A percentile compares a stretch with the other conserved stretches of the same genome.
Conservation (phyloP, 2,797 vertebrate genomes). For the Cuniculus paca region DNA sequence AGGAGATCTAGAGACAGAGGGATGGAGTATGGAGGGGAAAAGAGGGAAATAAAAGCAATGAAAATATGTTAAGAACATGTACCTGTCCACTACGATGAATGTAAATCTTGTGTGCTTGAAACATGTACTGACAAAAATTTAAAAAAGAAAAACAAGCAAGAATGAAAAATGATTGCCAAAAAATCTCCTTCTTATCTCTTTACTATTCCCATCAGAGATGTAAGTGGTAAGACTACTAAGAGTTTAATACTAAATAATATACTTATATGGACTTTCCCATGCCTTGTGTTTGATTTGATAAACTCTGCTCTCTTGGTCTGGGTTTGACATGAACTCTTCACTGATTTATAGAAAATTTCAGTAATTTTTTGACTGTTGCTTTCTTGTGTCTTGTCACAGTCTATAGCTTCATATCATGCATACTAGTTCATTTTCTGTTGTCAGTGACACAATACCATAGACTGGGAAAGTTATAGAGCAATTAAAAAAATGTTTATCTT, state of each 20-base stretch:
- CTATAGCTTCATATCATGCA: background rate
- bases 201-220: background rate
- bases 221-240: background rate
- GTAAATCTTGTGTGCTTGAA: background rate
- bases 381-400: background rate
- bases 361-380: background rate
- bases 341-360: background rate
- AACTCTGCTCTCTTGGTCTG: background rate
- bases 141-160: background rate
- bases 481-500: background rate
- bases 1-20: background rate
- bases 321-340: background rate
- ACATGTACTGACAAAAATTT: background rate
- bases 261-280: background rate
- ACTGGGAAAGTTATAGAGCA: background rate
- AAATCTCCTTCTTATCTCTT: background rate
- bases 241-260: background rate
- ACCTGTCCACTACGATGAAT: background rate
- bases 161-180: background rate
- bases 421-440: background rate
- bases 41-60: background rate
- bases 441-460: background rate
- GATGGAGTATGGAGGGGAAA: background rate
- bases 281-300: background rate
- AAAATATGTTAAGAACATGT: background rate